Base-by-base conservation (phyloP, 2,797 vertebrate genomes). In the Buphagus erythrorhynchus region DNA sequence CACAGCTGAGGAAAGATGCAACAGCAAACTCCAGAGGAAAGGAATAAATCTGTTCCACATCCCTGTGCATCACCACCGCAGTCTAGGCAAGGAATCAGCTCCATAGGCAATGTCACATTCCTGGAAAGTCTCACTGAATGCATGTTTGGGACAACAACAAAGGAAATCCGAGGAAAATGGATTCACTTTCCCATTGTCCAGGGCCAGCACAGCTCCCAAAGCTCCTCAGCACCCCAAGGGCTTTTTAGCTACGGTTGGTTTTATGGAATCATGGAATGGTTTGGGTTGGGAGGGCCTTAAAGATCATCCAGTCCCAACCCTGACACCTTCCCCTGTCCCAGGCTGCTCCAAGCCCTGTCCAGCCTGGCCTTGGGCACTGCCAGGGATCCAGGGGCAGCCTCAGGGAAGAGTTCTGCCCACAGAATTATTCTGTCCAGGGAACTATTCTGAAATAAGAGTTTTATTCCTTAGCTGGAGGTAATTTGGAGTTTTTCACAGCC, bases 341-440 rank as follows among this genome's bases (percentile, higher is more conserved):
- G 45, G 45, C 0, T 10, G 38, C 45, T 58, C 67, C 51, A 1
- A 36, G 16, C 19, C 29, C 54, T 0, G 0, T 10, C 83, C 73
- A 86, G 0, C 67, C 67, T 26, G 67, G 38, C 45, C 45, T 21
- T 10, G 85, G 33, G 0, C 14, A 22, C 13, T 36, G 0, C 54
- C 63, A 79, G 76, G 51, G 51, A 4, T 48, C 28, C 55, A n/a
- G 52, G 35, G 36, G 14, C 31, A 43, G 10, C 45, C 65, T 1
- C 54, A 59, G 78, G 16, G 2, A 51, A 31, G 0, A 51, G 51
- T 36, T 51, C 46, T 11, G 16, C 4, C 49, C 49, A 29, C 48
- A 49, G 26, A 25, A 28, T 10, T 28, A 7, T 51, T 49, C 48
- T 49, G 9, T 3, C 16, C 26, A 28, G 48, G 48, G 48, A 49